Conservation (phyloP, 2,888 invertebrate genomes). For the Rosalia funebris region DNA sequence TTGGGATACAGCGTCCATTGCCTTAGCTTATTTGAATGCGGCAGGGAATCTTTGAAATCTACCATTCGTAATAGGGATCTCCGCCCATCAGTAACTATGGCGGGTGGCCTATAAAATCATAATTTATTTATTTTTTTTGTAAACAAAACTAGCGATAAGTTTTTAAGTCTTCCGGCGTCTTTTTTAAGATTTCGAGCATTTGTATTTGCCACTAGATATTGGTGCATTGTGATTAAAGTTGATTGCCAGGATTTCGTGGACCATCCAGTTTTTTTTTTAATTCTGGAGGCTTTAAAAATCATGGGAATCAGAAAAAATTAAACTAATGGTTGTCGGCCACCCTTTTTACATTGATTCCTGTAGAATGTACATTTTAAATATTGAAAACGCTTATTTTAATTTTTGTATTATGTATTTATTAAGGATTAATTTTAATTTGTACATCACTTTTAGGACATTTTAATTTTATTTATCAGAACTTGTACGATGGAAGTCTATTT, state of each 20-base stretch:
- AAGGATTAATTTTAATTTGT: constrained; percentile 22
- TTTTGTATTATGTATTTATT: constrained; percentile 19
- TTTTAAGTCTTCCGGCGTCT: constrained; percentile 5
- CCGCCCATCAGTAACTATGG: constrained; percentile 1
- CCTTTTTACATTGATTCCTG: constrained; percentile 4
- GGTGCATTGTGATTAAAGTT: too few species aligned
- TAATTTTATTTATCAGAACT: not conserved
- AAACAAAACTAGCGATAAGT: too few species aligned
- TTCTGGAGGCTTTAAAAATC: too few species aligned
- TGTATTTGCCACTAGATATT: too few species aligned
- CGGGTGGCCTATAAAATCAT: not conserved
- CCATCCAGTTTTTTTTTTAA: too few species aligned
- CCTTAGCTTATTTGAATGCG: constrained; percentile 44
- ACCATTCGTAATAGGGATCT: constrained; percentile 1
- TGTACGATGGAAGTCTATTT: not conserved
- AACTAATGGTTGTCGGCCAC: too few species aligned
- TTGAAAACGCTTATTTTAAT: constrained; percentile 27
- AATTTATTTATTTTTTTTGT: too few species aligned
- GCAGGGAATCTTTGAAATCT: constrained; percentile 35
- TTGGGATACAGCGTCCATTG: constrained; percentile 36
- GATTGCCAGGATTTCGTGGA: too few species aligned
- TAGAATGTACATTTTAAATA: constrained; percentile 15
- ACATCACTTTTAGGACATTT: constrained; percentile 14
- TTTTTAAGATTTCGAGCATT: too few species aligned
- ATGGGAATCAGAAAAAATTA: too few species aligned